Evolutionary conservation across 2,888 invertebrate genomes (phyloP).

Genomic region (Tridacna gigas): DNA sequence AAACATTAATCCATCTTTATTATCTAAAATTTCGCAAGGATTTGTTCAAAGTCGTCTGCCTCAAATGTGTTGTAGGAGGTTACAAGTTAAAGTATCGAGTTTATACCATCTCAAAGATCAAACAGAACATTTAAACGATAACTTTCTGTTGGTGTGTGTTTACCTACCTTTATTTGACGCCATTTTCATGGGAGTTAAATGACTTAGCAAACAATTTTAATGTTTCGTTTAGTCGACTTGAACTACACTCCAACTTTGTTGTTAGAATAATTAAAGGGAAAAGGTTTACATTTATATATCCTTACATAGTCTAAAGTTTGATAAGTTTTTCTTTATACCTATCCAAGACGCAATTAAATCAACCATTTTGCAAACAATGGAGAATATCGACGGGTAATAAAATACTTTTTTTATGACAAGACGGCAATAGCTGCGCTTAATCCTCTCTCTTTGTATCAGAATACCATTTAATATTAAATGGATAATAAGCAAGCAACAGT

Average conservation of each 20-base stretch:
- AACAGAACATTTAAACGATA: slow-evolving; percentile 54
- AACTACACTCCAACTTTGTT: slow-evolving; percentile 52
- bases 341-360: slow-evolving; percentile 9
- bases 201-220: slow-evolving; percentile 66
- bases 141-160: slow-evolving; percentile 49
- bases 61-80: too few relatives aligned
- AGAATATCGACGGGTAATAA: neutral
- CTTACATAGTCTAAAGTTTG: neutral
- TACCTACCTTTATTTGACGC: slow-evolving; percentile 66
- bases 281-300: slow-evolving; percentile 9
- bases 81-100: neutral
- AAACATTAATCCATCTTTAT: too few relatives aligned
- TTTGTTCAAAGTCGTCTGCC: too few relatives aligned
- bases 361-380: neutral
- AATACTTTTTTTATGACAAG: neutral
- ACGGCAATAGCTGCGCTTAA: too few relatives aligned
- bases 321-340: neutral
- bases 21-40: too few relatives aligned
- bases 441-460: too few relatives aligned
- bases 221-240: slow-evolving; percentile 45
- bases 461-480: too few relatives aligned
- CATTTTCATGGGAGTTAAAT: slow-evolving; percentile 53
- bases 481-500: too few relatives aligned
- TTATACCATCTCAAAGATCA: slow-evolving; percentile 32
- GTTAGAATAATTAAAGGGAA: slow-evolving; percentile 48